phyloP scores from a whole-genome alignment of 2,797 vertebrate species.

The Holocentrus rufus region DNA sequence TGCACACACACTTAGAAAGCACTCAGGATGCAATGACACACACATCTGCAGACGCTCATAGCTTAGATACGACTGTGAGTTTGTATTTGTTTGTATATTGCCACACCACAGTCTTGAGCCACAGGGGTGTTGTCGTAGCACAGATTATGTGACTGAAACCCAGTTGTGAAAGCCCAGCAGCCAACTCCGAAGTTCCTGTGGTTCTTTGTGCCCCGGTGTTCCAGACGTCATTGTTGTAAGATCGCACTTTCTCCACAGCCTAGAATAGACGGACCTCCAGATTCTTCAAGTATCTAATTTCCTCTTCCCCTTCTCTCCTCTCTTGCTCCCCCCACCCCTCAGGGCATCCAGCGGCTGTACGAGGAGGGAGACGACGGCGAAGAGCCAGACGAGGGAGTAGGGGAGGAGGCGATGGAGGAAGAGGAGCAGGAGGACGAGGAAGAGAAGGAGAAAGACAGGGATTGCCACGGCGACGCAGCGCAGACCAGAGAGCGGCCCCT shows the following conservation, averaged over 20 bases:
- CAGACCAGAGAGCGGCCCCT: conserved; percentile 74
- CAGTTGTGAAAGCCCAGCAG: background rate
- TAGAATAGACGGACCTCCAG: background rate
- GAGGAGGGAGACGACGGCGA: conserved; percentile 88
- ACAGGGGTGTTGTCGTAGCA: background rate
- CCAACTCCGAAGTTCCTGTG: background rate
- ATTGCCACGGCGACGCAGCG: conserved; percentile 60
- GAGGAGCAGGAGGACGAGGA: conserved; percentile 87
- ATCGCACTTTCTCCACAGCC: background rate
- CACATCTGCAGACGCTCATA: no score
- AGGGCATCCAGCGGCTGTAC: conserved; percentile 91
- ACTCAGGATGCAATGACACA: no score
- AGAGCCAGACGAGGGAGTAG: conserved; percentile 86
- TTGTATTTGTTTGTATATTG: background rate
- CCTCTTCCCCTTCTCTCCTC: background rate
- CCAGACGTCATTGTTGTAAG: background rate
- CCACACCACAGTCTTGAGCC: background rate
- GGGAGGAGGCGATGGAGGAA: conserved; percentile 78
- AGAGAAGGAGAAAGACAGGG: conserved; percentile 67
- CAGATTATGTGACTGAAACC: background rate
- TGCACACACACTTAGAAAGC: no score
- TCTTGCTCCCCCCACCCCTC: no score
- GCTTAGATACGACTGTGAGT: no score
- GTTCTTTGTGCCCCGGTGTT: background rate
- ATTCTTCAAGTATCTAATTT: conserved; percentile 8